These are phyloP conservation scores for Neodiprion fabricii DNA, from an alignment of 1,140 invertebrate genomes.

Conservation along the genomic window DNA sequence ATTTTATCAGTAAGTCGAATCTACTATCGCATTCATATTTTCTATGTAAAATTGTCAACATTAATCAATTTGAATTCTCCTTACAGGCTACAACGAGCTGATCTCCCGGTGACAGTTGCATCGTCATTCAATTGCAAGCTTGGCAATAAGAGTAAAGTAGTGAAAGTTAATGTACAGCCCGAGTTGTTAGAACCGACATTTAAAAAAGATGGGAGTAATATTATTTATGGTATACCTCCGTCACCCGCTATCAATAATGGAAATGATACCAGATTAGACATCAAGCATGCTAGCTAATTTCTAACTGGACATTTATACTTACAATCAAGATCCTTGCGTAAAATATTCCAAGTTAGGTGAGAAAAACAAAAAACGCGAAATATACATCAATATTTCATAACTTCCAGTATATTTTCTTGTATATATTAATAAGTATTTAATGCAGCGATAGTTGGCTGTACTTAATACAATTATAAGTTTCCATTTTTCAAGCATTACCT, in stretches of 20 bases:
- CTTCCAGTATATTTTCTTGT: background rate
- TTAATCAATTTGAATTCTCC: conserved; percentile 33
- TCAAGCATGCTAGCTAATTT: conserved; percentile 37
- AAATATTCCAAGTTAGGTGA: too few relatives aligned
- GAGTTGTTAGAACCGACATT: conserved; percentile 68
- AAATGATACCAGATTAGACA: conserved; percentile 42
- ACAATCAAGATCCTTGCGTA: background rate
- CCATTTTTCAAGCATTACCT: background rate
- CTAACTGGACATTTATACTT: background rate
- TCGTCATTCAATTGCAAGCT: conserved; percentile 73
- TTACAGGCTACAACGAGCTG: conserved; percentile 65
- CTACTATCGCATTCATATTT: conserved; percentile 15
- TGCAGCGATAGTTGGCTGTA: background rate
- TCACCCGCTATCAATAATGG: conserved; percentile 46
- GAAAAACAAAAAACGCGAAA: too few relatives aligned
- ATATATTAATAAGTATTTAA: background rate
- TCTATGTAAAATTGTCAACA: conserved; percentile 22
- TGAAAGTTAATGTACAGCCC: conserved; percentile 68
- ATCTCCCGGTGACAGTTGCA: conserved; percentile 72
- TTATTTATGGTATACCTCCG: conserved; percentile 64
- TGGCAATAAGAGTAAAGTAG: conserved; percentile 71
- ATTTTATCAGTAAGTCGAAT: conserved; percentile 74
- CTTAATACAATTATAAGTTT: background rate
- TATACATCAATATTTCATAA: background rate
- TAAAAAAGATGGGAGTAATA: conserved; percentile 65